These are phyloP conservation scores for Tachina fera DNA, from an alignment of 2,888 invertebrate species.

Conservation along the genomic window DNA sequence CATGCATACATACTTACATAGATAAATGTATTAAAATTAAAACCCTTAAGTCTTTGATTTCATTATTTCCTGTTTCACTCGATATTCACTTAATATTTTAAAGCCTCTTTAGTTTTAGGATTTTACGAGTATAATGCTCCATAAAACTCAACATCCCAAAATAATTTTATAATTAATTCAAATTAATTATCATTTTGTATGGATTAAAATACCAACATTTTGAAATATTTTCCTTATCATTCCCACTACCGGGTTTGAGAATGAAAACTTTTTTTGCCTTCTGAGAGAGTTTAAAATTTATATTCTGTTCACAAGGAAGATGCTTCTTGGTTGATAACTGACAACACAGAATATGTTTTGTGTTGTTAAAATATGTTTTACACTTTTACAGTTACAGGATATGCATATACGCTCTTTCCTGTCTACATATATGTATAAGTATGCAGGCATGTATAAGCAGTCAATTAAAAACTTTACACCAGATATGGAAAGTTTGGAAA, in stretches of 20 bases:
- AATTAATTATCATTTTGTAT: conserved; percentile 52
- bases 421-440: neutral
- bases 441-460: neutral
- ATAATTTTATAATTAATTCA: conserved; percentile 50
- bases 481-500: neutral
- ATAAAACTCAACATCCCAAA: conserved; percentile 16
- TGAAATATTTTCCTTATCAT: neutral
- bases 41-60: neutral
- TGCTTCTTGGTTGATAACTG: conserved; percentile 29
- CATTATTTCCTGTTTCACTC: neutral
- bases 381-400: neutral
- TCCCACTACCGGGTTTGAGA: neutral
- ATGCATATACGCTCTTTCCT: neutral
- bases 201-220: conserved; percentile 21
- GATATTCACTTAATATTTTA: neutral
- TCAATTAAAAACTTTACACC: neutral
- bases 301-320: conserved; percentile 15
- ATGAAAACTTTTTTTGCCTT: neutral
- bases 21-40: neutral
- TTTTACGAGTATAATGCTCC: neutral
- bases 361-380: conserved; percentile 10
- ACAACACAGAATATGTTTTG: conserved; percentile 33
- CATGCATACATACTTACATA: no score
- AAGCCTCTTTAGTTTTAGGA: neutral
- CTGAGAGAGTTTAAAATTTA: neutral